phyloP scores from a whole-genome alignment of 53 echinoderm and acorn worm species.

The Echinometra lucunter region DNA sequence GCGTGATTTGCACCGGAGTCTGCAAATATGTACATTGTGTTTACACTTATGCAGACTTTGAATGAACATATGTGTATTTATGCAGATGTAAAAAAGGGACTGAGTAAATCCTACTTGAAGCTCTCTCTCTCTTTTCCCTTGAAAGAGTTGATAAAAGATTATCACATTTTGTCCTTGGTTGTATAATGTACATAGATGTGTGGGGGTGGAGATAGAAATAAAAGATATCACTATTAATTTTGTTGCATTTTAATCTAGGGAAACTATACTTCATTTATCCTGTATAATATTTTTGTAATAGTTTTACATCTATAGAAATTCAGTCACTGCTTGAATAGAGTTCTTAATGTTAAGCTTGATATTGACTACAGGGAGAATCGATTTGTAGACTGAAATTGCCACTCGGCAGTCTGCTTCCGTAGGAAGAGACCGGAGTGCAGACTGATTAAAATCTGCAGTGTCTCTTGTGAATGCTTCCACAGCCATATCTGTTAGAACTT shows the following conservation, averaged over 20 bases:
- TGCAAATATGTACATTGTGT: slow-evolving; percentile 37
- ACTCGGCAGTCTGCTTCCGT: background rate
- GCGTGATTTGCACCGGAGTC: slow-evolving; percentile 6
- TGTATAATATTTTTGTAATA: too few species aligned
- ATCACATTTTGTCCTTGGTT: background rate
- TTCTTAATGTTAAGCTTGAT: background rate
- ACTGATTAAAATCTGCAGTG: background rate
- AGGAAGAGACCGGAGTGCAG: background rate
- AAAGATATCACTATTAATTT: background rate
- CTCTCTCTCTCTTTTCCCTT: background rate
- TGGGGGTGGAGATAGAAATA: background rate
- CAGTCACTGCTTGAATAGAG: background rate
- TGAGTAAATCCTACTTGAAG: background rate
- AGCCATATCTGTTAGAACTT: background rate
- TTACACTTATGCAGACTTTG: slow-evolving; percentile 30
- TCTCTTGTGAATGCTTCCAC: background rate
- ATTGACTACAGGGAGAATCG: background rate
- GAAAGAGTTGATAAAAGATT: background rate
- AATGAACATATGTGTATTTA: slow-evolving; percentile 46
- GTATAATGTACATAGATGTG: background rate
- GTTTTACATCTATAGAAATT: background rate
- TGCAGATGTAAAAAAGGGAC: slow-evolving; percentile 33
- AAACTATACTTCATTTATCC: background rate
- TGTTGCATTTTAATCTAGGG: background rate
- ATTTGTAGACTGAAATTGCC: background rate